A percentile compares a stretch with the other conserved stretches of the same genome.
These are phyloP conservation scores for Parotia lawesii DNA, from an alignment of 2,113 vertebrate genomes.

Conservation along the genomic window DNA sequence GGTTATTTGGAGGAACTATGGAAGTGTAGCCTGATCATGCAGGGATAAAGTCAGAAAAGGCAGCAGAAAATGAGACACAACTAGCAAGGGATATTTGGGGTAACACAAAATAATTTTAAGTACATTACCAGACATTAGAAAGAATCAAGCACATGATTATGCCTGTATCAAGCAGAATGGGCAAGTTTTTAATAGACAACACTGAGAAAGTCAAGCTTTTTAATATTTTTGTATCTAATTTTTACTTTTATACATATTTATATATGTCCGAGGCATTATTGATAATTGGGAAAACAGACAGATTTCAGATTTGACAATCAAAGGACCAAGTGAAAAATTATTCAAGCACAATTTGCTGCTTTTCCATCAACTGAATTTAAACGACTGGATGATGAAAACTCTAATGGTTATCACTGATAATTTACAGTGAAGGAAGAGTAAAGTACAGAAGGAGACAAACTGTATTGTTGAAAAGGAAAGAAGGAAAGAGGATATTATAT, in stretches of 20 bases:
- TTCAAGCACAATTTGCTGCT: not conserved
- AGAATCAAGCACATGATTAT: not conserved
- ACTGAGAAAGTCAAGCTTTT: not conserved
- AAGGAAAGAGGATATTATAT: not conserved
- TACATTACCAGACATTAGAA: not conserved
- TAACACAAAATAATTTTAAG: not conserved
- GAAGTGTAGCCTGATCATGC: accelerated
- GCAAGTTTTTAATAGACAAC: not conserved
- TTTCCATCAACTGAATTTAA: not conserved
- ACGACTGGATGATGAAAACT: not conserved
- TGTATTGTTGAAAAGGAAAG: not conserved
- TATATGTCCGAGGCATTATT: not conserved
- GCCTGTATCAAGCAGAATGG: not conserved
- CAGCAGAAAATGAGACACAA: not conserved
- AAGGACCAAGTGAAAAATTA: not conserved
- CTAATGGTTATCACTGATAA: not conserved
- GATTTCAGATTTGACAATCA: not conserved
- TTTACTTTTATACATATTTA: not conserved
- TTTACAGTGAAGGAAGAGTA: not conserved
- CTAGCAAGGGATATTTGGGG: not conserved
- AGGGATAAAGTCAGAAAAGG: not conserved
- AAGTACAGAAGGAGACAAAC: not conserved
- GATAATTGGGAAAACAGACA: not conserved
- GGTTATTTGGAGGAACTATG: not conserved
- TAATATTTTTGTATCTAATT: not conserved